Evolutionary conservation across 2,113 vertebrate genomes (phyloP), one percentile per base, ranked within the genome.

Genomic region (Psettodes erumei): DNA sequence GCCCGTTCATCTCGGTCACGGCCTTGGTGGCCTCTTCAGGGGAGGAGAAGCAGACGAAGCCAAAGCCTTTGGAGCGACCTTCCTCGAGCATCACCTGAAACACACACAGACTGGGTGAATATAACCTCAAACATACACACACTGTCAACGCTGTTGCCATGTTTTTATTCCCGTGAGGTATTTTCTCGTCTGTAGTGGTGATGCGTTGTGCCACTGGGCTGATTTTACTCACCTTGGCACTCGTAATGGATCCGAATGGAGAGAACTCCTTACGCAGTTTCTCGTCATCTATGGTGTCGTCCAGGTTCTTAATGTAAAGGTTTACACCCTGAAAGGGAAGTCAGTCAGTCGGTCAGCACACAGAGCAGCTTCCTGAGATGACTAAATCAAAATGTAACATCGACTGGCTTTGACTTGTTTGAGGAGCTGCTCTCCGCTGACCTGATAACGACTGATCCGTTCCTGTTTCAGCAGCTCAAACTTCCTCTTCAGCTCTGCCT

Each of bases 21-120:
- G 98, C 98, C 88, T 99, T 99, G 23, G 98, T 99, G 50, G 98
- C 98, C 86, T 99, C 98, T 89, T 99, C 98, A 4, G 98, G 98
- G 61, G 98, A 99, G 35, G 98, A 99, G 94, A 99, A 99, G 92
- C 98, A 99, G 85, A 99, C 98, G 50, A 99, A 99, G 75, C 98
- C 98, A 80, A 99, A 99, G 13, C 98, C 98, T 92, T 99, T 99
- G 89, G 98, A 99, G 84, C 98, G 96, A 16, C 98, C 97, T 28
- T 99, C 98, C 88, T 99, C 98, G 37, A 98, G 92, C 98, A 99
- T 99, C 70, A 99, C 98, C 98, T 99, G 79, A 60, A 74, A 88
- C 16, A 74, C 0, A 77, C 32, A 71, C n/a, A 63, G 11, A 23
- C 0, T 8, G 63, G 9, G 18, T 50, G 15, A 21, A 23, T 10